A percentile compares a stretch with the other conserved stretches of the same genome.
phyloP scores from a whole-genome alignment of 2,888 invertebrate genomes.

The Nephrotoma guestfalica region DNA sequence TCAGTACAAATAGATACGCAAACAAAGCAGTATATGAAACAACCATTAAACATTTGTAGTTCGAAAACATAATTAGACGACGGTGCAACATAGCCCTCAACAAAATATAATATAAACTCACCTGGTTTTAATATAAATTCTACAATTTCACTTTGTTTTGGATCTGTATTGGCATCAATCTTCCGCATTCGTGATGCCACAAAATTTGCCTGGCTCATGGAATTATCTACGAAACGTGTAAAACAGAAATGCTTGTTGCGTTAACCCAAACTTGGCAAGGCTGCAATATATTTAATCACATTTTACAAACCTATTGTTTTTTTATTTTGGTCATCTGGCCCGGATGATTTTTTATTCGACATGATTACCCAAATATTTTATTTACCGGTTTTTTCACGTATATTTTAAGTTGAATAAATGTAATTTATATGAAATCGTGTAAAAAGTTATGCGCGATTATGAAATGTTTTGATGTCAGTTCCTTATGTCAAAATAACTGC shows the following conservation, averaged over 20 bases:
- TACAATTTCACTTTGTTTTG: not conserved
- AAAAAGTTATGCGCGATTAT: not conserved
- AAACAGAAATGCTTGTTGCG: too few relatives aligned
- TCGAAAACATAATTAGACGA: too few relatives aligned
- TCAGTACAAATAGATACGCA: too few relatives aligned
- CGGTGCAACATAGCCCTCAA: too few relatives aligned
- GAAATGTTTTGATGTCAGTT: not conserved
- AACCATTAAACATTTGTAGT: too few relatives aligned
- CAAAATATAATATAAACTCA: not conserved
- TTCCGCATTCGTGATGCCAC: not conserved
- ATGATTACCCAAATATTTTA: not conserved
- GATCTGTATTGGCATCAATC: not conserved
- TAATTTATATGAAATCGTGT: not conserved
- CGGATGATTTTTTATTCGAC: not conserved
- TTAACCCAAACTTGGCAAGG: not conserved
- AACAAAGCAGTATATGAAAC: too few relatives aligned
- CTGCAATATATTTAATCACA: not conserved
- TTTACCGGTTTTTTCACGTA: not conserved
- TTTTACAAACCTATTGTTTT: not conserved
- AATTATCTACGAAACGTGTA: not conserved
- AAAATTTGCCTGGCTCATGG: not conserved
- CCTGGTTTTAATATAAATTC: not conserved
- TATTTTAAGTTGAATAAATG: not conserved
- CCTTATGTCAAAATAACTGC: not conserved
- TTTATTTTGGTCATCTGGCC: not conserved